Conservation (phyloP, 2,797 vertebrate genomes). For the Schizopygopsis malacanthus region DNA sequence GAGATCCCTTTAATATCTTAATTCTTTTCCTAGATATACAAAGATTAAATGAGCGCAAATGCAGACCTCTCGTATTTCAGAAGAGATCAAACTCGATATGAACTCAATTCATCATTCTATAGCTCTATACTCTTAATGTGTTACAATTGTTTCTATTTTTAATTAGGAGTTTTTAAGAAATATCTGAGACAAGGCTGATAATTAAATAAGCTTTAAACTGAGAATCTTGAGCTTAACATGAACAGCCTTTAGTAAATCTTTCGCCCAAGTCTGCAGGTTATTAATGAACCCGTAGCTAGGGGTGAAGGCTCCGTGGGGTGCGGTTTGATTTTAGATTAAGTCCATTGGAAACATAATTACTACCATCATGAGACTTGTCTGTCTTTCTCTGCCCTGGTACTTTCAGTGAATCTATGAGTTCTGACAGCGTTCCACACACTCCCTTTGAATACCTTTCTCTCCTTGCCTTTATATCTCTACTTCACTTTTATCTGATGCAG, state of each 20-base stretch:
- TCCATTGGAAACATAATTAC: constrained; percentile 34
- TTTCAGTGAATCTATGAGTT: constrained; percentile 17
- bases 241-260: background rate
- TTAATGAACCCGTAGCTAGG: constrained; percentile 1
- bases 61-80: background rate
- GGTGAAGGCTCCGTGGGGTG: constrained; percentile 6
- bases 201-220: background rate
- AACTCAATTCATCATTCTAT: background rate
- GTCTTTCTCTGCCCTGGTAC: constrained; percentile 16
- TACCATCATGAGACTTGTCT: constrained; percentile 8
- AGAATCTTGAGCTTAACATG: background rate
- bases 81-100: background rate
- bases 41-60: background rate
- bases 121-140: background rate
- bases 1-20: background rate
- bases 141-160: background rate
- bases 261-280: background rate
- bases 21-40: background rate
- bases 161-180: background rate
- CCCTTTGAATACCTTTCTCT: constrained; percentile 9
- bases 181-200: background rate
- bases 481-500: constrained; percentile 15
- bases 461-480: background rate
- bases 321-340: constrained; percentile 37
- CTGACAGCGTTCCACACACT: constrained; percentile 23